Conservation (phyloP, 2,113 vertebrate species). For the Pseudorhombus dupliciocellatus region DNA sequence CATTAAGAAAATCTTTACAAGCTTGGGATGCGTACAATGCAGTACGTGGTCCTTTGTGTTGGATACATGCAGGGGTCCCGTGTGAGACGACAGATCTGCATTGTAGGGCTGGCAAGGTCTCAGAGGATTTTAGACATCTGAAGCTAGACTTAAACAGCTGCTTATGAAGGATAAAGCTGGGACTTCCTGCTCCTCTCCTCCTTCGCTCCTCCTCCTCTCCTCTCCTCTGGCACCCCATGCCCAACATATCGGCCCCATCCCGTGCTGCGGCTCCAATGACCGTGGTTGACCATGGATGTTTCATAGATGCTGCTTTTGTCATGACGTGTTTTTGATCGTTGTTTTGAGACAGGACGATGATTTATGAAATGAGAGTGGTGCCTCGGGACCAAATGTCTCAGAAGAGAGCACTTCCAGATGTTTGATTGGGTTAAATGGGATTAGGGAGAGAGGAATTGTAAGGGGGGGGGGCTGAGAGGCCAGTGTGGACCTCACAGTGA, state of each 20-base stretch:
- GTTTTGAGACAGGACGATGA: conserved; percentile 62
- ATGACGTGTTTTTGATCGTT: conserved; percentile 59
- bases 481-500: conserved; percentile 52
- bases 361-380: conserved; percentile 69
- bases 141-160: conserved; percentile 61
- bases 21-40: conserved; percentile 18
- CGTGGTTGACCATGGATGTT: no score
- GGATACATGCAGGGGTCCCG: conserved; percentile 38
- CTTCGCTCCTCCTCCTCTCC: not conserved
- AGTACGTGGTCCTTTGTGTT: conserved; percentile 48
- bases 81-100: conserved; percentile 57
- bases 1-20: conserved; percentile 7
- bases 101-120: conserved; percentile 51
- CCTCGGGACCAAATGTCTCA: conserved; percentile 38
- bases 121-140: conserved; percentile 64
- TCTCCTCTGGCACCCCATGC: conserved; percentile 27
- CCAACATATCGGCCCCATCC: conserved; percentile 57
- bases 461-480: conserved; percentile 35
- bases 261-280: conserved; percentile 28
- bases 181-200: conserved; percentile 66
- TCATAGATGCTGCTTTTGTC: conserved; percentile 64
- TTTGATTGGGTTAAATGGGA: conserved; percentile 70
- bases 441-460: conserved; percentile 44
- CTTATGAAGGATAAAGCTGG: conserved; percentile 68
- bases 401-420: conserved; percentile 75